Evolutionary conservation across 2,888 invertebrate species (phyloP).

Genomic region (Epistrophe grossulariae): DNA sequence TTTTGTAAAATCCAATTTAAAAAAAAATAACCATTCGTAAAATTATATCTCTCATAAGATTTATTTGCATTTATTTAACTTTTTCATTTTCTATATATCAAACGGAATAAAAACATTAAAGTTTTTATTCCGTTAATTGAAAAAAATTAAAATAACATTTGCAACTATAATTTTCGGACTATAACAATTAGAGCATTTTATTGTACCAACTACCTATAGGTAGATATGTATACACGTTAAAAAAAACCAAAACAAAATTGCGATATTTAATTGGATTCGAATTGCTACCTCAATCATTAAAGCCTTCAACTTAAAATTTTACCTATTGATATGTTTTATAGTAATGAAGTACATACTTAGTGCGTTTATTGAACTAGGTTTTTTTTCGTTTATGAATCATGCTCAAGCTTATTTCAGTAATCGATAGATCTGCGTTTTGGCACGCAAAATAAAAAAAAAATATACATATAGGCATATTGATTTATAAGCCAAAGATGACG

Average conservation of each 20-base stretch:
- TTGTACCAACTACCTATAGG: not conserved
- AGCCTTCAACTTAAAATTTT: conserved; percentile 29
- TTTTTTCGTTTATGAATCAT: not conserved
- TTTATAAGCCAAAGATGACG: conserved; percentile 41
- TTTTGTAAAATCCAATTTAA: no score
- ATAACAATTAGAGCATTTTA: conserved; percentile 18
- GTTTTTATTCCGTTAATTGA: no score
- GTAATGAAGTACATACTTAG: conserved; percentile 10
- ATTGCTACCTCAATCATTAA: conserved; percentile 9
- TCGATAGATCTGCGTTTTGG: conserved; percentile 17
- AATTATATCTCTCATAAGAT: no score
- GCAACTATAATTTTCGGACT: conserved; percentile 3
- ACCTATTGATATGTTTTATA: not conserved
- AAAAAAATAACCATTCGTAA: no score
- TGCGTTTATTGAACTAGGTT: conserved; percentile 60
- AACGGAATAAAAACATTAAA: no score
- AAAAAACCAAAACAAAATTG: conserved; percentile 30
- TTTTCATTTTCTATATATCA: no score
- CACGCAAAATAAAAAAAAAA: conserved; percentile 12
- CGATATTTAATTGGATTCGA: conserved; percentile 42
- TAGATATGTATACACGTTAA: not conserved
- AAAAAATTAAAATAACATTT: not conserved
- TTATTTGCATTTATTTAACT: no score
- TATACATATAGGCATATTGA: not conserved
- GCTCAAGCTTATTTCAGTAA: not conserved